Evolutionary conservation across 2,888 invertebrate species (phyloP).

Genomic region (Xylota sylvarum): DNA sequence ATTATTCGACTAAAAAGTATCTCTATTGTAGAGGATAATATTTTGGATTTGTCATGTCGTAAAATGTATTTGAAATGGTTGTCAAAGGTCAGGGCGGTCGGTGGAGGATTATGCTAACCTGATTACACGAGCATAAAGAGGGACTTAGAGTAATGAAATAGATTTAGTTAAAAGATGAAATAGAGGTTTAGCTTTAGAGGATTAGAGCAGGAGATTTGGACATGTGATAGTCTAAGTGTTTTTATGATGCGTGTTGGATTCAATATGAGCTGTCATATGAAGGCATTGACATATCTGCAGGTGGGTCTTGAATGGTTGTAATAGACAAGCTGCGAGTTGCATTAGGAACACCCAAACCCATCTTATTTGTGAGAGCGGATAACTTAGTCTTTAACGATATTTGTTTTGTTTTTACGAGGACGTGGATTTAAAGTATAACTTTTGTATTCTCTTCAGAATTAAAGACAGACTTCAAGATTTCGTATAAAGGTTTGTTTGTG

Average conservation of each 20-base stretch:
- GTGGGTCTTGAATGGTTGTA: too few relatives aligned
- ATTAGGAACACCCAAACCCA: too few relatives aligned
- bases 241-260: background rate
- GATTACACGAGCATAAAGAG: slow-evolving; percentile 28
- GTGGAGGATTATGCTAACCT: slow-evolving; percentile 14
- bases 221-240: background rate
- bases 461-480: too few relatives aligned
- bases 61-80: slow-evolving; percentile 19
- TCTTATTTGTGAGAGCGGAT: too few relatives aligned
- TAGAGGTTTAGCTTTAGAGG: background rate
- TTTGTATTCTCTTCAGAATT: too few relatives aligned
- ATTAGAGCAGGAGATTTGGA: background rate
- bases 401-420: too few relatives aligned
- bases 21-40: slow-evolving; percentile 21
- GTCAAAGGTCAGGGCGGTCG: slow-evolving; percentile 63
- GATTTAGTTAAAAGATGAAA: slow-evolving; percentile 7
- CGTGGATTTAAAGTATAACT: too few relatives aligned
- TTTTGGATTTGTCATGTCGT: slow-evolving; percentile 51
- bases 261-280: too few relatives aligned
- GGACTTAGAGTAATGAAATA: slow-evolving; percentile 22
- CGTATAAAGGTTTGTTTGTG: too few relatives aligned
- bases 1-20: background rate
- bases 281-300: too few relatives aligned
- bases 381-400: too few relatives aligned
- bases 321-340: too few relatives aligned